Evolutionary conservation across 2,888 invertebrate genomes (phyloP), one percentile per base, ranked within the genome.

Genomic region (Auanema sp.): DNA sequence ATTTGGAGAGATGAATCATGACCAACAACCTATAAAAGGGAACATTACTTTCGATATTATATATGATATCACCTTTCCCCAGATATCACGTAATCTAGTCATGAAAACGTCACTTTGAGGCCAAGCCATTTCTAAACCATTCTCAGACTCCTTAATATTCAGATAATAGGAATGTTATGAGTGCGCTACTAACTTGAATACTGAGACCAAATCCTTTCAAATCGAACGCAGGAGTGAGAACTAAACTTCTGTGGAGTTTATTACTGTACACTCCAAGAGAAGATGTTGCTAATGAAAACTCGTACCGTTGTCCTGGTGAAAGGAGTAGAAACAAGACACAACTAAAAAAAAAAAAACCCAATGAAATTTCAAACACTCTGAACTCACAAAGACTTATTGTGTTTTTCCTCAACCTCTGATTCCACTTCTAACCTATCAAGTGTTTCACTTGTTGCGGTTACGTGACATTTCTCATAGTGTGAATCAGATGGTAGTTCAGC

Each of bases 161-260:
- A 25, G 6, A 41, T 14, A 16, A 18, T 18, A 18, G 18, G 1
- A 0, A 58, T 6, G 41, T 50, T 16, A 6, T 5, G n/a, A 18
- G 6, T 52, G 6, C 12, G 2, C 10, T 12, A 52, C 53, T 6
- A 40, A 68, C 66, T 63, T 71, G 69, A 14, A 79, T 61, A 52
- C 65, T 72, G 40, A 82, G 60, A 23, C 81, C 82, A 33, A 82
- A 83, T 0, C 77, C 66, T 49, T 74, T 73, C 69, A 79, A 75
- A 52, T 83, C 78, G 56, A 82, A 82, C 0, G 79, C 82, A 1
- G 82, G 82, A 4, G 79, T 73, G 3, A 82, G 63, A 6, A 80
- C 81, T n/a, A 75, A 65, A 56, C 73, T 79, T 49, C 78, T 71
- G 33, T 79, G 71, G 8, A 78, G 64, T 49, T 79, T 79, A 41